Evolutionary conservation across 37 sponge, comb jelly and placozoan species (phyloP), one percentile per base, ranked within the genome.

Genomic region (Corticium candelabrum): DNA sequence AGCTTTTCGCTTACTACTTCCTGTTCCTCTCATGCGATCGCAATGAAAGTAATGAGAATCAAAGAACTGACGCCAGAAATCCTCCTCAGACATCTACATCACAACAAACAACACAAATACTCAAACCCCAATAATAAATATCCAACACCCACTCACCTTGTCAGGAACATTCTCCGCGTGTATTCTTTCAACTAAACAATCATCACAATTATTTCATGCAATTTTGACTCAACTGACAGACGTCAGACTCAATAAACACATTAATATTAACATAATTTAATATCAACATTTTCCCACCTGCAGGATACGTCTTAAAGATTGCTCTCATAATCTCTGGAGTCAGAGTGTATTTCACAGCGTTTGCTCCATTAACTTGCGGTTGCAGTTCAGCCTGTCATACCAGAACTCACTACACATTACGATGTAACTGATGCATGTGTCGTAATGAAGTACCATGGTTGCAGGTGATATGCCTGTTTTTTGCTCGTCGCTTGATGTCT

Each of bases 51-150:
- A 70, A 2, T 87, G 89, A 37, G 91, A 85, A 68, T 90, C 90
- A 57, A 94, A 94, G 70, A 94, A 94, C 82, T 78, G 78, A 1
- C 62, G 68, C 94, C 94, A 94, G 40, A 94, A 94, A 11, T 90
- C 86, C 21, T 81, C 68, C 39, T 94, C 94, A 0, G 76, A 78
- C 89, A 94, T 82, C 94, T 90, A 70, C 5, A 70, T 5, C 4
- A n/a, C 4, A n/a, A 4, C 73, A 70, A 7, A n/a, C 4, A 70
- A 33, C 73, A 4, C 29, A 4, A 4, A 70, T 32, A 70, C n/a
- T 5, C 7, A 29, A 29, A 7, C 21, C n/a, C 4, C 73, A 32
- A 4, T n/a, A 4, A 70, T n/a, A 4, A 11, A 15, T 11, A 43
- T 15, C 11, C 56, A 43, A 43, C 56, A 43, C 56, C 4, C 56